Base-by-base conservation (phyloP, 2,113 vertebrate genomes). In the Tupaia tana region DNA sequence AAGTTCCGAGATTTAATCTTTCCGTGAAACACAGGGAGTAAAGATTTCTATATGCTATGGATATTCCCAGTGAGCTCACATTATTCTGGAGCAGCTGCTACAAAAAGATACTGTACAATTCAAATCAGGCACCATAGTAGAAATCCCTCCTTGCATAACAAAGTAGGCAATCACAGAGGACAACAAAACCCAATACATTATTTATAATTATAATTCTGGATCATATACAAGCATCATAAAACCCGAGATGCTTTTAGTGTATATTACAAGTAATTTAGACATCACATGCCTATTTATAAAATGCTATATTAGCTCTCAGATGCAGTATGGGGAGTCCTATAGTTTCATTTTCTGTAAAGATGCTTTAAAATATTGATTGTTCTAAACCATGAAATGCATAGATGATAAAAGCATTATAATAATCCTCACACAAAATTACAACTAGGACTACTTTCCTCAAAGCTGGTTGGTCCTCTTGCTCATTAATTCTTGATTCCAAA, bases 261-360 rank as follows among this genome's bases (percentile, higher is more conserved):
- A 64, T 18, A 97, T 89, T 92, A 69, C 79, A 94, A 88, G 12
- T 93, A 78, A 97, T 97, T 96, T 89, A 90, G 19, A 95, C 43
- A 54, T 69, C 84, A 93, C 89, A 87, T 61, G 80, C 83, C 52
- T 67, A 91, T 58, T 90, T 97, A 52, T 92, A 91, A 97, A 97
- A 88, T 43, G 63, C 24, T 18, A 9, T 86, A 43, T 27, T 85
- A 95, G 79, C 1, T 95, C 69, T 96, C 64, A 95, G 27, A 54
- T 27, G 73, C 70, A 14, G 3, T 88, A 13, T 63, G 84, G 89
- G 86, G 10, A 4, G 58, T 66, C 89, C 3, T 66, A 59, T 2
- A 87, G 64, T 67, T 95, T 95, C 66, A 61, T 93, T 94, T 97
- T 93, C 58, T 75, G 15, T 93, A 61, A 59, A 96, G 84, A 92